These are phyloP conservation scores for Pseudanteris insignis DNA, from an alignment of 2,888 invertebrate species.

Conservation along the genomic window DNA sequence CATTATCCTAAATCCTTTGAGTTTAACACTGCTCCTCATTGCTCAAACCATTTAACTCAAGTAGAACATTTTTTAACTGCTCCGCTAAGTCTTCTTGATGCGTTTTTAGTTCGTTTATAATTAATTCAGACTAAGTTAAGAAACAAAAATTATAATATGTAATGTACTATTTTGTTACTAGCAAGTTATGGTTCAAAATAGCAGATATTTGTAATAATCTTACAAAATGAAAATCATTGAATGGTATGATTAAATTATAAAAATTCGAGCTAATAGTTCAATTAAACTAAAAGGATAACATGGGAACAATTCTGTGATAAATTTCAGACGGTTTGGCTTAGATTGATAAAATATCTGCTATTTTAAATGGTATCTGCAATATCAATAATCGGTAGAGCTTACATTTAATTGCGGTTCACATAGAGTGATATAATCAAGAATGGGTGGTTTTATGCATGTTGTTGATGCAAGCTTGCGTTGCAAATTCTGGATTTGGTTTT, in stretches of 20 bases:
- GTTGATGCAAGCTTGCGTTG: conserved; percentile 38
- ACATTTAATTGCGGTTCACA: conserved; percentile 17
- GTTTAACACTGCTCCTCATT: conserved; percentile 22
- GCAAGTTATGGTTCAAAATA: too few species aligned
- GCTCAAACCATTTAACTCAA: conserved; percentile 27
- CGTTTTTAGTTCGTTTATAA: conserved; percentile 20
- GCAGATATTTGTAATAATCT: too few species aligned
- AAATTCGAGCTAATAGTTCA: too few species aligned
- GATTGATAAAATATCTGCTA: too few species aligned
- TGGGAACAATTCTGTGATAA: too few species aligned
- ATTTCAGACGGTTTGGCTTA: too few species aligned
- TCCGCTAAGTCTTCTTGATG: conserved; percentile 33
- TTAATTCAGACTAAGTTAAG: conserved; percentile 17
- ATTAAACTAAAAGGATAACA: too few species aligned
- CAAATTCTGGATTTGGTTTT: conserved; percentile 47
- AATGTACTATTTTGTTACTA: too few species aligned
- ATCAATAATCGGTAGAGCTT: conserved; percentile 6
- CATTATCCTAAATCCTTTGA: conserved; percentile 24
- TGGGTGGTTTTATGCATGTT: conserved; percentile 8
- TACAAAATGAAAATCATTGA: too few species aligned
- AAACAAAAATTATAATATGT: too few species aligned
- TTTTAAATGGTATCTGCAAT: too few species aligned
- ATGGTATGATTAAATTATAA: too few species aligned
- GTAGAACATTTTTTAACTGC: conserved; percentile 22
- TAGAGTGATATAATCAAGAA: conserved; percentile 2